Conservation (phyloP, 1,140 invertebrate genomes). For the Drosophila navojoa region DNA sequence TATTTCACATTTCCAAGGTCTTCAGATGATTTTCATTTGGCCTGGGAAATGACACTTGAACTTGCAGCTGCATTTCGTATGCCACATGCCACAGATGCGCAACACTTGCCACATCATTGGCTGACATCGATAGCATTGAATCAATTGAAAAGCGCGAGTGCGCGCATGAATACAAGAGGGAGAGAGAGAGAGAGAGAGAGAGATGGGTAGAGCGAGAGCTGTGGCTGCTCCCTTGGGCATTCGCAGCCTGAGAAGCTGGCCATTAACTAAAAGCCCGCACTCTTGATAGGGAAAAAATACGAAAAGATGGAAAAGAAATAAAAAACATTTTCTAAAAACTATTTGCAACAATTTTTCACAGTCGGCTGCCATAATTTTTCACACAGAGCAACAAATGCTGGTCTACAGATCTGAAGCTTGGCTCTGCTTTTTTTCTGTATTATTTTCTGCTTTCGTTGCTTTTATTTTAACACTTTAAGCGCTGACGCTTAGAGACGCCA, state of each 20-base stretch:
- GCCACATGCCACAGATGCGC: slow-evolving; percentile 31
- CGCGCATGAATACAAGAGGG: not conserved
- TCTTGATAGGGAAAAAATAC: slow-evolving; percentile 36
- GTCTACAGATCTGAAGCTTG: slow-evolving; percentile 30
- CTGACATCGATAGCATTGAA: slow-evolving; percentile 71
- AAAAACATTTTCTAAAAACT: slow-evolving; percentile 78
- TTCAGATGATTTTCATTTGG: slow-evolving; percentile 20
- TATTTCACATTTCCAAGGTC: slow-evolving; percentile 18
- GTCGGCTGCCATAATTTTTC: slow-evolving; percentile 81
- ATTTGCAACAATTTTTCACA: slow-evolving; percentile 82
- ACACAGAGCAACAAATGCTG: slow-evolving; percentile 55
- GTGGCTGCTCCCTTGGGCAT: slow-evolving; percentile 9
- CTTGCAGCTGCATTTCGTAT: slow-evolving; percentile 28
- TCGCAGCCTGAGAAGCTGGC: slow-evolving; percentile 29
- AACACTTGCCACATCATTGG: slow-evolving; percentile 51
- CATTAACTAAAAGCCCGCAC: slow-evolving; percentile 75
- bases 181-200: not conserved
- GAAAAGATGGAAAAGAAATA: not conserved
- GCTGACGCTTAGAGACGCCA: slow-evolving; percentile 59
- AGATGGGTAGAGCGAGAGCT: not conserved
- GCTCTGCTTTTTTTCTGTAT: slow-evolving; percentile 19
- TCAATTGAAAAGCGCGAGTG: slow-evolving; percentile 18
- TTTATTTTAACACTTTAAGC: slow-evolving; percentile 80
- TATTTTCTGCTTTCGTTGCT: slow-evolving; percentile 42
- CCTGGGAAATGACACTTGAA: slow-evolving; percentile 57